phyloP scores from a whole-genome alignment of 1,140 invertebrate genomes.

The Scylla paramamosain region DNA sequence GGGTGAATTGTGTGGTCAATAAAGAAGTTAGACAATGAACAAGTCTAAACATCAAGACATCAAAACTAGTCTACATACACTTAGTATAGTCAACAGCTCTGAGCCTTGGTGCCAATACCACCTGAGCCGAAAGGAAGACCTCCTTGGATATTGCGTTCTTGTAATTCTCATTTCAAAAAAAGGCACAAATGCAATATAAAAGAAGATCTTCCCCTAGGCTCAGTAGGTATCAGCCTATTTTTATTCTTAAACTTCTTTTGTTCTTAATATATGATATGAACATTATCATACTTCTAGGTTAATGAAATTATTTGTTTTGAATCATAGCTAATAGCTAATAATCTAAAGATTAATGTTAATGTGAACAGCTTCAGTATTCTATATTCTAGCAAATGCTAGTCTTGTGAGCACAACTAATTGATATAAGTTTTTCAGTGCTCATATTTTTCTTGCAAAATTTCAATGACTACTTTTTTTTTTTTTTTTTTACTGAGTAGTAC shows the following conservation, averaged over 20 bases:
- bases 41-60: slow-evolving; percentile 67
- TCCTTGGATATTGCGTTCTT: slow-evolving; percentile 67
- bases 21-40: slow-evolving; percentile 61
- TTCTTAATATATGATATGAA: slow-evolving; percentile 43
- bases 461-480: not conserved
- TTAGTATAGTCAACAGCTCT: slow-evolving; percentile 54
- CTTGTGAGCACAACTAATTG: not conserved
- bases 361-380: not conserved
- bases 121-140: slow-evolving; percentile 61
- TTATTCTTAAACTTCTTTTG: slow-evolving; percentile 8
- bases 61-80: slow-evolving; percentile 59
- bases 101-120: slow-evolving; percentile 42
- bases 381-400: slow-evolving; percentile 45
- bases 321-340: not conserved
- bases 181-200: slow-evolving; percentile 62
- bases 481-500: not conserved
- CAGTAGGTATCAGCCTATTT: slow-evolving; percentile 49
- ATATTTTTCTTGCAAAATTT: not conserved
- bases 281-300: not conserved
- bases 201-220: slow-evolving; percentile 64
- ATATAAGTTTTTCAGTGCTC: not conserved
- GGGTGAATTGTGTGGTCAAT: slow-evolving; percentile 62
- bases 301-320: not conserved
- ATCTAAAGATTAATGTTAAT: not conserved
- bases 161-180: slow-evolving; percentile 27